Conservation (phyloP, 2,797 vertebrate species). For the Brachyrhaphis roseni region DNA sequence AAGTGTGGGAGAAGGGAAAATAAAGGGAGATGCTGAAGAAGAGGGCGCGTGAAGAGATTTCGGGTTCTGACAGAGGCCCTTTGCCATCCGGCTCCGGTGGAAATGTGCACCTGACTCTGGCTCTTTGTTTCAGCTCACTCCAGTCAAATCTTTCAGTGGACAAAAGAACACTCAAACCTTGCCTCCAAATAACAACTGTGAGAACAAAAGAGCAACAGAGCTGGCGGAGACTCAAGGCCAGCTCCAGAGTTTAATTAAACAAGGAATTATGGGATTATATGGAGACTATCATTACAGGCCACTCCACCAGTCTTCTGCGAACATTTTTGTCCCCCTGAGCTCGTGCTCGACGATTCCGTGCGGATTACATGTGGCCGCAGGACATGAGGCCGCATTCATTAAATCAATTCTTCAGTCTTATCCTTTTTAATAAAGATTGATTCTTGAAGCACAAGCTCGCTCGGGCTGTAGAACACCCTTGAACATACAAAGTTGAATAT, state of each 20-base stretch:
- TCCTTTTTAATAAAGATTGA: conserved; percentile 86
- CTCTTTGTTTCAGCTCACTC: conserved; percentile 48
- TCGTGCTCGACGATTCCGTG: conserved; percentile 83
- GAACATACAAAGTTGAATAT: conserved; percentile 85
- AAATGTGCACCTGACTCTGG: conserved; percentile 64
- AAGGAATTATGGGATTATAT: conserved; percentile 93
- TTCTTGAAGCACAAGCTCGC: conserved; percentile 76
- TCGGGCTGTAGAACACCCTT: conserved; percentile 73
- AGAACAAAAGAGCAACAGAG: conserved; percentile 81
- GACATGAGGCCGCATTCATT: conserved; percentile 89
- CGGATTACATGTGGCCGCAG: conserved; percentile 85
- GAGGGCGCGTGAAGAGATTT: conserved; percentile 69
- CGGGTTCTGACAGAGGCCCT: conserved; percentile 61
- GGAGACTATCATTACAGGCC: conserved; percentile 87
- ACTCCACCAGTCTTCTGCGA: conserved; percentile 83
- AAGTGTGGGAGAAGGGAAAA: conserved; percentile 68
- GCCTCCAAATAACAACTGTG: conserved; percentile 79
- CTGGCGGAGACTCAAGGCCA: conserved; percentile 82
- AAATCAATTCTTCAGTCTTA: conserved; percentile 85
- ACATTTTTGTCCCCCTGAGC: conserved; percentile 84
- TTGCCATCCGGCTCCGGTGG: conserved; percentile 51
- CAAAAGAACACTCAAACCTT: conserved; percentile 73
- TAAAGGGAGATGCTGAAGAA: conserved; percentile 70
- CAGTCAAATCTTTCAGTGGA: conserved; percentile 68
- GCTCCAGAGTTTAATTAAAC: conserved; percentile 90